phyloP scores from a whole-genome alignment of 2,797 vertebrate genomes.

The Acipenser oxyrinchus region DNA sequence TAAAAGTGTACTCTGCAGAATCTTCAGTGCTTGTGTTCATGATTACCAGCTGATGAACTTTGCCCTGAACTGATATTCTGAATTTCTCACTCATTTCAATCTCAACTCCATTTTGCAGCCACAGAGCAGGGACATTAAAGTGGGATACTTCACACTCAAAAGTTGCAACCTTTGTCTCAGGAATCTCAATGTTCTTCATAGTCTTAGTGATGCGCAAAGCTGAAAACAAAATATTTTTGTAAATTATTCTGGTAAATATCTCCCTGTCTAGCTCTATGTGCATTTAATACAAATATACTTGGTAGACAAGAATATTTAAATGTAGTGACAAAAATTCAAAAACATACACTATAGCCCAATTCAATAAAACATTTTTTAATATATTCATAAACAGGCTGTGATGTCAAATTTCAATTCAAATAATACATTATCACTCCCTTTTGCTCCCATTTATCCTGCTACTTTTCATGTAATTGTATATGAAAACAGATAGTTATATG shows the following conservation, averaged over 20 bases:
- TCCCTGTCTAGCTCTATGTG: too few relatives aligned
- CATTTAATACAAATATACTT: too few relatives aligned
- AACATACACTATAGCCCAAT: too few relatives aligned
- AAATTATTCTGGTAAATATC: background rate
- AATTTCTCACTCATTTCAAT: constrained; percentile 96
- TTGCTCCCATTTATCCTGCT: too few relatives aligned
- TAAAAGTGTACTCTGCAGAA: constrained; percentile 85
- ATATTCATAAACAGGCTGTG: too few relatives aligned
- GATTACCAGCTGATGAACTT: constrained; percentile 89
- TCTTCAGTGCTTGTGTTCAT: constrained; percentile 87
- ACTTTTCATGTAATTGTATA: too few relatives aligned
- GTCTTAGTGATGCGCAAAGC: constrained; percentile 82
- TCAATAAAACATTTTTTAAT: too few relatives aligned
- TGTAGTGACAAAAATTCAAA: too few relatives aligned
- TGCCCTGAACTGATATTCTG: constrained; percentile 87
- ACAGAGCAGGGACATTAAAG: constrained; percentile 87
- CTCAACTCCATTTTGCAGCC: constrained; percentile 90
- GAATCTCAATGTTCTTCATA: constrained; percentile 77
- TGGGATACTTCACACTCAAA: constrained; percentile 95
- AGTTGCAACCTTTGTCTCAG: constrained; percentile 86
- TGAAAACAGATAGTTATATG: background rate
- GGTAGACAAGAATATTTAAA: too few relatives aligned
- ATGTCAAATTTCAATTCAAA: too few relatives aligned
- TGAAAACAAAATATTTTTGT: constrained; percentile 28
- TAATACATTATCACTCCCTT: too few relatives aligned